These are phyloP conservation scores for Lasioglossum morio DNA, from an alignment of 2,888 invertebrate species.

Conservation along the genomic window DNA sequence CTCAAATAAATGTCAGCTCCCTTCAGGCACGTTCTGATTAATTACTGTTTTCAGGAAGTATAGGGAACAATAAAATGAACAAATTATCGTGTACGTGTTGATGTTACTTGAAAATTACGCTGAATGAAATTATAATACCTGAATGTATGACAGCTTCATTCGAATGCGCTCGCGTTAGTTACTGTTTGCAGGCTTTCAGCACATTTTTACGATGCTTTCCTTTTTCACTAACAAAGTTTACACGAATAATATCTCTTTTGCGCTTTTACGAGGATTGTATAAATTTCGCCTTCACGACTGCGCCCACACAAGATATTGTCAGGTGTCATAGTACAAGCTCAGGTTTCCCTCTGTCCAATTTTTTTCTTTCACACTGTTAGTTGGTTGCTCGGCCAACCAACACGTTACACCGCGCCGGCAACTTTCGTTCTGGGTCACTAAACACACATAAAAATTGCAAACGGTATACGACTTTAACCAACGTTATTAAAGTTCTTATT, in stretches of 20 bases:
- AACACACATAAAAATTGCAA: conserved; percentile 18
- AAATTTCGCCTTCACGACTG: neutral
- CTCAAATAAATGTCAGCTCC: too few species aligned
- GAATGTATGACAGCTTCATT: neutral
- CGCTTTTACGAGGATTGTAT: conserved; percentile 15
- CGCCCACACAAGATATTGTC: conserved; percentile 17
- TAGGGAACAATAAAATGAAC: too few species aligned
- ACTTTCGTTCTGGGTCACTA: conserved; percentile 18
- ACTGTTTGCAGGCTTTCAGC: neutral
- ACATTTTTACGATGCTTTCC: neutral
- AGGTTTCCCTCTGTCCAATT: conserved; percentile 17
- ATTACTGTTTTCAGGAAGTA: too few species aligned
- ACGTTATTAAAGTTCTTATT: conserved; percentile 18
- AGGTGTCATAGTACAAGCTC: conserved; percentile 18
- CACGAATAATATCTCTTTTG: conserved; percentile 3
- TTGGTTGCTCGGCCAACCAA: neutral
- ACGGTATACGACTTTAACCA: conserved; percentile 17
- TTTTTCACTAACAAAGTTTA: conserved; percentile 16
- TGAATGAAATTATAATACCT: neutral
- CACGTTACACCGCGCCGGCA: neutral
- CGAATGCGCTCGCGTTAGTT: neutral
- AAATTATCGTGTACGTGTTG: neutral
- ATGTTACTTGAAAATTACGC: neutral
- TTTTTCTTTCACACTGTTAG: neutral
- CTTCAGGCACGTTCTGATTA: too few species aligned